phyloP scores from a whole-genome alignment of 1,140 invertebrate species.

The Pollicipes pollicipes region DNA sequence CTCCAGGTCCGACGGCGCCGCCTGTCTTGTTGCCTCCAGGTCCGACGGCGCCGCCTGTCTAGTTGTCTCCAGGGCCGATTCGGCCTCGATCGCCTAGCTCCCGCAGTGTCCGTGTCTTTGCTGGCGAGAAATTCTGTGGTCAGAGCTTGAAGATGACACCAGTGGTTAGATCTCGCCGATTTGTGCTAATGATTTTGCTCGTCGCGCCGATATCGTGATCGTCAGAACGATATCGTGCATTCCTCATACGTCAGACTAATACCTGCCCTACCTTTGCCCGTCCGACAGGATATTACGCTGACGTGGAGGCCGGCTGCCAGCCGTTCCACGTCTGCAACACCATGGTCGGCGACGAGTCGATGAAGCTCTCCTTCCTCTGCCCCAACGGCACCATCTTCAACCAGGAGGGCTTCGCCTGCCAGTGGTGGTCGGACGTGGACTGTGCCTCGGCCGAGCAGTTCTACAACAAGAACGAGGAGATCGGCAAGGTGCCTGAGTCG shows the following conservation, averaged over 20 bases:
- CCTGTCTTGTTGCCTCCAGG: no score
- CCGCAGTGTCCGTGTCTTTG: neutral
- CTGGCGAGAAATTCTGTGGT: no score
- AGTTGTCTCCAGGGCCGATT: constrained; percentile 1
- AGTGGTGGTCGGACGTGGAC: constrained; percentile 86
- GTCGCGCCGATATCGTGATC: no score
- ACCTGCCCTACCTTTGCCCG: neutral
- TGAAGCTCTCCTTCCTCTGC: constrained; percentile 17
- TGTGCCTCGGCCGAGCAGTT: constrained; percentile 35
- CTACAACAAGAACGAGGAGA: constrained; percentile 28
- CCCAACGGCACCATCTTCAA: constrained; percentile 47
- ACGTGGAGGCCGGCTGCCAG: constrained; percentile 22
- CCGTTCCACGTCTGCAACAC: constrained; percentile 22
- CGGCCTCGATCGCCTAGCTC: neutral
- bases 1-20: no score
- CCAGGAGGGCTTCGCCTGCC: constrained; percentile 67
- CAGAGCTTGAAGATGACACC: no score
- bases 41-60: no score
- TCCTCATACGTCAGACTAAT: no score
- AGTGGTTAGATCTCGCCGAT: no score
- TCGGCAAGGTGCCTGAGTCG: constrained; percentile 15
- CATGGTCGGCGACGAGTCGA: constrained; percentile 11
- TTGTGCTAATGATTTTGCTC: no score
- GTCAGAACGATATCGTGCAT: no score
- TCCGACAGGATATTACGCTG: constrained; percentile 23